Evolutionary conservation across 2,113 vertebrate genomes (phyloP).

Genomic region (Epinephelus cyanopodus): DNA sequence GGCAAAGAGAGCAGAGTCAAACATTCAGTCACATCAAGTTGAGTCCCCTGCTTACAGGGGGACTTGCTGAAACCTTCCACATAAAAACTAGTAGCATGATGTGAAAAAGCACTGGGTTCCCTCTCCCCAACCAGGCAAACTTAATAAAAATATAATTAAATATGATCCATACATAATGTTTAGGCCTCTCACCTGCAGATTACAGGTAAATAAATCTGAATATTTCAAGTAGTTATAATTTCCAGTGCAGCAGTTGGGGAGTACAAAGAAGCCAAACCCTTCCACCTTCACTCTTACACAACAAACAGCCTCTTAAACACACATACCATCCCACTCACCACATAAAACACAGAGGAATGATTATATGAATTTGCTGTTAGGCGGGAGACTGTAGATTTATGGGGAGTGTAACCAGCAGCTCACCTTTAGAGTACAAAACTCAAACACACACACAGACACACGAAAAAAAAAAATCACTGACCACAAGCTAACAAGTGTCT

Average conservation of each 20-base stretch:
- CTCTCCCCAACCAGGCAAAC: not conserved
- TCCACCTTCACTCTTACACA: not conserved
- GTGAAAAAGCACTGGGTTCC: not conserved
- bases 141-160: not conserved
- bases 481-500: constrained; percentile 11
- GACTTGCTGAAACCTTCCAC: not conserved
- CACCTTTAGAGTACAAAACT: not conserved
- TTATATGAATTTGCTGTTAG: not conserved
- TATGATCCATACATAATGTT: not conserved
- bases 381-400: not conserved
- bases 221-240: not conserved
- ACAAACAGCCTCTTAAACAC: not conserved
- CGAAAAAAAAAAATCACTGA: not conserved
- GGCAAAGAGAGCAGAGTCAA: constrained; percentile 9
- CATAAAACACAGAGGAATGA: constrained; percentile 28
- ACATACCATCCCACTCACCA: not conserved
- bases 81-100: not conserved
- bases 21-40: constrained; percentile 1
- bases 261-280: not conserved
- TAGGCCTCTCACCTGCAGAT: not conserved
- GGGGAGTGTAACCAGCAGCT: not conserved
- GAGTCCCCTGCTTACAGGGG: not conserved
- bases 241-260: not conserved
- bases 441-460: not conserved
- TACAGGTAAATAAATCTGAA: not conserved